A percentile compares a stretch with the other conserved stretches of the same genome.
These are phyloP conservation scores for Drosophila koepferae DNA, from an alignment of 2,888 invertebrate species.

Conservation along the genomic window DNA sequence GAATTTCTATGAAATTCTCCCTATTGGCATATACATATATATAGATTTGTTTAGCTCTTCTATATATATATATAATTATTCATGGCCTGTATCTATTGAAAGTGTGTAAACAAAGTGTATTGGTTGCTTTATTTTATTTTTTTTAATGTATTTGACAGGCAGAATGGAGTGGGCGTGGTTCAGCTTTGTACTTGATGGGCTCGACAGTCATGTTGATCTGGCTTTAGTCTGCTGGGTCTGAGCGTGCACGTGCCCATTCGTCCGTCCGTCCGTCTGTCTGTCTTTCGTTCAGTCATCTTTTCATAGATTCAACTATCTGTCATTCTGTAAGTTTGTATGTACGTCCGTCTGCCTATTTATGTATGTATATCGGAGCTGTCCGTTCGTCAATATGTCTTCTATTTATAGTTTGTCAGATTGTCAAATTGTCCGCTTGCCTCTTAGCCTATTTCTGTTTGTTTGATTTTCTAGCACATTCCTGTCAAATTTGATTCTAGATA, in stretches of 20 bases:
- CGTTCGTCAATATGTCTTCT: background rate
- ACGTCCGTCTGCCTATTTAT: background rate
- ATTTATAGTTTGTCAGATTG: background rate
- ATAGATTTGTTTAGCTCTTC: background rate
- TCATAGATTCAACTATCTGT: background rate
- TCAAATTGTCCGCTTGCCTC: too few relatives aligned
- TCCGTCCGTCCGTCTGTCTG: background rate
- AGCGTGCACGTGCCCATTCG: too few relatives aligned
- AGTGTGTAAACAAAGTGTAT: background rate
- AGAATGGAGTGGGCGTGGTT: background rate
- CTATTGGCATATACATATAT: background rate
- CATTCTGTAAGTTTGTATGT: background rate
- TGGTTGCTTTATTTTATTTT: background rate
- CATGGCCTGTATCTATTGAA: conserved; percentile 2
- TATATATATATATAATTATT: conserved; percentile 5
- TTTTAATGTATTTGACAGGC: background rate
- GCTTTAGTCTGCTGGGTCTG: background rate
- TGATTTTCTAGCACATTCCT: too few relatives aligned
- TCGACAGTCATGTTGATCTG: background rate
- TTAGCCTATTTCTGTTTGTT: background rate
- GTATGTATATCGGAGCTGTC: background rate
- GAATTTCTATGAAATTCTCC: conserved; percentile 1
- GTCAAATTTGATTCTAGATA: accelerated
- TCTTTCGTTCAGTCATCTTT: background rate
- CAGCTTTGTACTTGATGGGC: background rate